A percentile compares a stretch with the other conserved stretches of the same genome.
These are phyloP conservation scores for Catocala fraxini DNA, from an alignment of 2,888 invertebrate species.

Conservation along the genomic window DNA sequence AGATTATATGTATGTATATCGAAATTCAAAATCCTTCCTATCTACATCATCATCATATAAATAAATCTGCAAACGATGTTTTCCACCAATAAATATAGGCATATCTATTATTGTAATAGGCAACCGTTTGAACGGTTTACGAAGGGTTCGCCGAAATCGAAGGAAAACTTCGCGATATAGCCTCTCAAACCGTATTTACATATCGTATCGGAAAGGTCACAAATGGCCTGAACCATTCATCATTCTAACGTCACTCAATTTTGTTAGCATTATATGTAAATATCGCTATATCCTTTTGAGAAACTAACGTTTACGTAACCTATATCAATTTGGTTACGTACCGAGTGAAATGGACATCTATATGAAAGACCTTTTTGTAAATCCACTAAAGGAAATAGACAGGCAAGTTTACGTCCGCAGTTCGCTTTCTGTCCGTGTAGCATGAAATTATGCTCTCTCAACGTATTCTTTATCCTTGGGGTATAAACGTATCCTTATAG, in stretches of 20 bases:
- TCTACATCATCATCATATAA: neutral
- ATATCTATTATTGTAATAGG: conserved; percentile 45
- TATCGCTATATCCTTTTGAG: conserved; percentile 46
- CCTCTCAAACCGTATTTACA: conserved; percentile 57
- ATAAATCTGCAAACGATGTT: conserved; percentile 15
- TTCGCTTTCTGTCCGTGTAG: conserved; percentile 21
- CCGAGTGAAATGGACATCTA: conserved; percentile 50
- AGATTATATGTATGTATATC: neutral
- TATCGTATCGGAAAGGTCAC: conserved; percentile 61
- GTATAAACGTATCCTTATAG: conserved; percentile 5
- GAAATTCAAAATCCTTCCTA: neutral
- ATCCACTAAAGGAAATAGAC: conserved; percentile 45
- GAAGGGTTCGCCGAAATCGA: conserved; percentile 48
- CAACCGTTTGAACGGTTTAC: conserved; percentile 47
- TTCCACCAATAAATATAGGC: conserved; percentile 41
- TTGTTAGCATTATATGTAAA: conserved; percentile 61
- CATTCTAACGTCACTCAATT: conserved; percentile 66
- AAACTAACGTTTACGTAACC: conserved; percentile 49
- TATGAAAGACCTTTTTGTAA: conserved; percentile 47
- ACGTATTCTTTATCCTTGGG: conserved; percentile 33
- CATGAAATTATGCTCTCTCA: conserved; percentile 37
- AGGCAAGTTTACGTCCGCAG: conserved; percentile 33
- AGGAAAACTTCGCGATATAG: conserved; percentile 52
- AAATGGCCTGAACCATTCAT: conserved; percentile 60
- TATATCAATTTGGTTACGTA: conserved; percentile 53